Evolutionary conservation across 2,113 vertebrate species (phyloP).

Genomic region (Perca fluviatilis): DNA sequence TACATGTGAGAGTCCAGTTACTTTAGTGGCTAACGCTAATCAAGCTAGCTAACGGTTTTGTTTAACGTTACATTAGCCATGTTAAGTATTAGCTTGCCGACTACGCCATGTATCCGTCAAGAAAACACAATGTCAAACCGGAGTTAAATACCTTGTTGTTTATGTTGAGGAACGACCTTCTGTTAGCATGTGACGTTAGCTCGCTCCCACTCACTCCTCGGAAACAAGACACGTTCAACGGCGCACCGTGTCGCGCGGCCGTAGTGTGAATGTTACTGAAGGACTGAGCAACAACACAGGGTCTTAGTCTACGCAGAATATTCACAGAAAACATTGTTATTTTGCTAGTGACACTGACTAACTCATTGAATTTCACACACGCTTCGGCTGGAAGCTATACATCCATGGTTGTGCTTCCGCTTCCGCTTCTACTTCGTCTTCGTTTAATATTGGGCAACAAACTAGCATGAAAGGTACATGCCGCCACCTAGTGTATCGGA

Average conservation of each 20-base stretch:
- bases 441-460: too few relatives aligned
- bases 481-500: too few relatives aligned
- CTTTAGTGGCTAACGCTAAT: background rate
- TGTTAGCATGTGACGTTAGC: background rate
- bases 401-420: too few relatives aligned
- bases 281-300: background rate
- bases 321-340: background rate
- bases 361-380: background rate
- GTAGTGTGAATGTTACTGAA: background rate
- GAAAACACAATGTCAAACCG: background rate
- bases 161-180: background rate
- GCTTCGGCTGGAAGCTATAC: too few relatives aligned
- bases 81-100: too few relatives aligned
- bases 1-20: background rate
- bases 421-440: background rate
- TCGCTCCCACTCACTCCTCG: background rate
- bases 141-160: conserved; percentile 10
- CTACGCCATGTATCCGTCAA: too few relatives aligned
- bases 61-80: background rate
- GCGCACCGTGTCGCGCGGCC: background rate
- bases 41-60: background rate
- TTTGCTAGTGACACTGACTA: too few relatives aligned
- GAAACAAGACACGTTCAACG: rapidly evolving
- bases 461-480: too few relatives aligned
- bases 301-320: background rate